Percentiles rank a stretch among this genome's conserved stretches.
phyloP scores from a whole-genome alignment of 2,113 vertebrate genomes.

The Acanthochromis polyacanthus region DNA sequence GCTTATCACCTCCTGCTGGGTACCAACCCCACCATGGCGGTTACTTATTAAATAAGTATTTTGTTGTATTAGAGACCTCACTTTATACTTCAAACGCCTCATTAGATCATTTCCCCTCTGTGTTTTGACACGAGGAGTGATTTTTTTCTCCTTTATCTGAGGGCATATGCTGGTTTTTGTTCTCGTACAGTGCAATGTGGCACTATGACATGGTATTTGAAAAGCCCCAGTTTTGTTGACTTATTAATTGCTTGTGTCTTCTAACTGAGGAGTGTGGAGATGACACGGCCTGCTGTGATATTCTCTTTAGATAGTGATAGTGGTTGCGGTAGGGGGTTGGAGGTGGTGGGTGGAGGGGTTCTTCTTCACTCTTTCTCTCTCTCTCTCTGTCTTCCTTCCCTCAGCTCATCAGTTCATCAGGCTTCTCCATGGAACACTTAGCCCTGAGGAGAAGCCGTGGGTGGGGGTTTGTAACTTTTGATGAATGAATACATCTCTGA shows the following conservation, averaged over 20 bases:
- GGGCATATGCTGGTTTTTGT: slow-evolving; percentile 55
- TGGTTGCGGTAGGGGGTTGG: slow-evolving; percentile 51
- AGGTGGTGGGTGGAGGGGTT: slow-evolving; percentile 56
- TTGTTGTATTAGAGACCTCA: slow-evolving; percentile 63
- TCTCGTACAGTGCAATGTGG: slow-evolving; percentile 45
- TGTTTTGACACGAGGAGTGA: slow-evolving; percentile 56
- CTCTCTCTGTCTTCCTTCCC: slow-evolving; percentile 36
- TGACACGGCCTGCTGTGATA: slow-evolving; percentile 80
- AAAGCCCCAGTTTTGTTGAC: slow-evolving; percentile 79
- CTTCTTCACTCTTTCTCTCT: slow-evolving; percentile 43
- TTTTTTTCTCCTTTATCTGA: slow-evolving; percentile 43
- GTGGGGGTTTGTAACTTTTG: slow-evolving; percentile 86
- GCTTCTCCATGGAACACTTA: slow-evolving; percentile 80
- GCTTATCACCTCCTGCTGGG: slow-evolving; percentile 46
- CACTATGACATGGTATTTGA: slow-evolving; percentile 63
- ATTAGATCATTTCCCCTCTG: slow-evolving; percentile 56
- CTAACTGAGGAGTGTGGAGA: slow-evolving; percentile 75
- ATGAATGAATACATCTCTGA: slow-evolving; percentile 86
- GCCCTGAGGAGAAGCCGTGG: slow-evolving; percentile 84
- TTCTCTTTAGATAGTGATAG: slow-evolving; percentile 78
- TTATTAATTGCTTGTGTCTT: slow-evolving; percentile 84
- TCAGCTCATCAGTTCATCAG: slow-evolving; percentile 80
- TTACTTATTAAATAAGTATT: slow-evolving; percentile 67
- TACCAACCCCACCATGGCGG: slow-evolving; percentile 31
- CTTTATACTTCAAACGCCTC: slow-evolving; percentile 66